phyloP scores from a whole-genome alignment of 2,113 vertebrate species.

The Oryzias woworae region DNA sequence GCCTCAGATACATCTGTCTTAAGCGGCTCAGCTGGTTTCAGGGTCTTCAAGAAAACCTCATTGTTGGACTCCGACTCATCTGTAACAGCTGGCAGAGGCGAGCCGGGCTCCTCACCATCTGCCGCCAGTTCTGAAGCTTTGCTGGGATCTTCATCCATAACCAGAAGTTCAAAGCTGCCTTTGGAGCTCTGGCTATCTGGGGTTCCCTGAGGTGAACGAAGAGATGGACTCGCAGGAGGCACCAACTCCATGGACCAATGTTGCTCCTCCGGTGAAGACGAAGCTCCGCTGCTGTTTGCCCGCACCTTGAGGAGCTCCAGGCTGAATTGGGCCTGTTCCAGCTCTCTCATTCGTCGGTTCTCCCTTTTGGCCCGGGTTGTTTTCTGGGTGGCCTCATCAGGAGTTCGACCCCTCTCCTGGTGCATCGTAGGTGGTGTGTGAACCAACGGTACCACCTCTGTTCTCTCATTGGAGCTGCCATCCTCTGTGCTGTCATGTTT shows the following conservation, averaged over 20 bases:
- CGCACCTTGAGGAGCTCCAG: conserved; percentile 94
- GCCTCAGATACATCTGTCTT: conserved; percentile 15
- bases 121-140: conserved; percentile 67
- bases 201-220: conserved; percentile 84
- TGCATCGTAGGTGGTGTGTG: conserved; percentile 58
- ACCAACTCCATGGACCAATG: conserved; percentile 85
- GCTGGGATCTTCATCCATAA: conserved; percentile 80
- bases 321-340: conserved; percentile 97
- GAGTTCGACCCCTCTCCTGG: conserved; percentile 81
- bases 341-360: conserved; percentile 91
- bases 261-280: conserved; percentile 87
- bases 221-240: conserved; percentile 66
- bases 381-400: conserved; percentile 89
- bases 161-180: conserved; percentile 89
- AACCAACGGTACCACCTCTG: conserved; percentile 5
- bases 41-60: conserved; percentile 47
- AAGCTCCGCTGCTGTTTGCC: conserved; percentile 75
- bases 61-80: conserved; percentile 24
- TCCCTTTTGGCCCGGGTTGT: conserved; percentile 93
- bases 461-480: neutral
- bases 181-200: conserved; percentile 93
- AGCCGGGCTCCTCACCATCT: conserved; percentile 75
- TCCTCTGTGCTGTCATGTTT: conserved; percentile 2
- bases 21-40: conserved; percentile 20
- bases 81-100: conserved; percentile 21